Evolutionary conservation across 1,140 invertebrate genomes (phyloP).

Genomic region (Aphelinus certus): DNA sequence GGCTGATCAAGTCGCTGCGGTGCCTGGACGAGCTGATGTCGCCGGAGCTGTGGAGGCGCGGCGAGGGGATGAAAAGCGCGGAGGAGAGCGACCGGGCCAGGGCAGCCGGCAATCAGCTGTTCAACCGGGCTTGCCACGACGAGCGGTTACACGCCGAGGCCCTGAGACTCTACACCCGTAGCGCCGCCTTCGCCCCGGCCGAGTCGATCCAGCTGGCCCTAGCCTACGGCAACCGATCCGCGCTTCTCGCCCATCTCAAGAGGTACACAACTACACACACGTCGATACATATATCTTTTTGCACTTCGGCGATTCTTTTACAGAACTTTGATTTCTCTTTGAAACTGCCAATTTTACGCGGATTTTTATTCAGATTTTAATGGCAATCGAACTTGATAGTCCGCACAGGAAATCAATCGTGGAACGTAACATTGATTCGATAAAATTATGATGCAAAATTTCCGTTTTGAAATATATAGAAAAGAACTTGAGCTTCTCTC

Average conservation of each 20-base stretch:
- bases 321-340: too few species aligned
- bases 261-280: not conserved
- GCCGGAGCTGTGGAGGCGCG: not conserved
- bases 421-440: too few species aligned
- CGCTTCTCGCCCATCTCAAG: not conserved
- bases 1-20: not conserved
- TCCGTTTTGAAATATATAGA: too few species aligned
- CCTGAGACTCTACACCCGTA: conserved; percentile 1
- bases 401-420: too few species aligned
- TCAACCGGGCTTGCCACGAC: not conserved
- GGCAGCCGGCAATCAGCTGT: conserved; percentile 4
- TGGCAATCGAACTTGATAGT: too few species aligned
- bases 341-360: too few species aligned
- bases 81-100: not conserved
- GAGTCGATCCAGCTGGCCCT: not conserved
- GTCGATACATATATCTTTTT: too few species aligned
- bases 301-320: too few species aligned
- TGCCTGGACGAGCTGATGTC: not conserved
- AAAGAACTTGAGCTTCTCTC: too few species aligned
- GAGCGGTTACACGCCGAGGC: conserved; percentile 11
- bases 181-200: conserved; percentile 3
- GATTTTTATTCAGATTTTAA: too few species aligned
- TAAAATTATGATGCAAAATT: too few species aligned
- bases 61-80: not conserved
- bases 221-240: conserved; percentile 28